Evolutionary conservation across 2,113 vertebrate species (phyloP).

Genomic region (Hydrochoerus hydrochaeris): DNA sequence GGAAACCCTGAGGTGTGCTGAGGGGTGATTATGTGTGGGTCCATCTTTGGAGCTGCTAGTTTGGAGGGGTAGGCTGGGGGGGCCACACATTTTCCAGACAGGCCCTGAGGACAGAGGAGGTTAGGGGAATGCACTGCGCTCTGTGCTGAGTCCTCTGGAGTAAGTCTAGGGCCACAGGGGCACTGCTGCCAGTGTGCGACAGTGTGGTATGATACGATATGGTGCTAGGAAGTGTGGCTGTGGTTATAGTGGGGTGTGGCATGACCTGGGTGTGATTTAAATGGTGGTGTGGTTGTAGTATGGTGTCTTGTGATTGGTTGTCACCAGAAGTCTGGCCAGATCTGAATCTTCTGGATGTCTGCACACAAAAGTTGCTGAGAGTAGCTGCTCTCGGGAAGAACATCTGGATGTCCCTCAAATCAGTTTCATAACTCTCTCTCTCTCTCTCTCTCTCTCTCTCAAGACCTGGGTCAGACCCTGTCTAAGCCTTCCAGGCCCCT

Average conservation of each 20-base stretch:
- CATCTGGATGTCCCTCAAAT: too few relatives aligned
- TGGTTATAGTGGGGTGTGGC: neutral
- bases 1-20: fast-evolving
- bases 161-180: too few relatives aligned
- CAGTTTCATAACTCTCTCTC: neutral
- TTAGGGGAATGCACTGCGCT: fast-evolving
- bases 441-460: neutral
- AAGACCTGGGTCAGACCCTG: neutral
- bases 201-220: neutral
- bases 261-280: neutral
- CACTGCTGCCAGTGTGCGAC: neutral
- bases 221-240: neutral
- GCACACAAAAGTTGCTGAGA: too few relatives aligned
- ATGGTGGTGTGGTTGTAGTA: neutral
- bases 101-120: neutral
- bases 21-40: fast-evolving
- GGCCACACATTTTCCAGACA: neutral
- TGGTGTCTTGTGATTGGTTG: neutral
- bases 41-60: neutral
- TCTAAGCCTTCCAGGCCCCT: neutral
- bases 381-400: neutral
- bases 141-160: neutral
- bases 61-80: neutral
- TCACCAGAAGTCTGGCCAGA: neutral
- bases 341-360: neutral